Evolutionary conservation across 2,797 vertebrate genomes (phyloP).

Genomic region (Hydrocynus forskahlii): DNA sequence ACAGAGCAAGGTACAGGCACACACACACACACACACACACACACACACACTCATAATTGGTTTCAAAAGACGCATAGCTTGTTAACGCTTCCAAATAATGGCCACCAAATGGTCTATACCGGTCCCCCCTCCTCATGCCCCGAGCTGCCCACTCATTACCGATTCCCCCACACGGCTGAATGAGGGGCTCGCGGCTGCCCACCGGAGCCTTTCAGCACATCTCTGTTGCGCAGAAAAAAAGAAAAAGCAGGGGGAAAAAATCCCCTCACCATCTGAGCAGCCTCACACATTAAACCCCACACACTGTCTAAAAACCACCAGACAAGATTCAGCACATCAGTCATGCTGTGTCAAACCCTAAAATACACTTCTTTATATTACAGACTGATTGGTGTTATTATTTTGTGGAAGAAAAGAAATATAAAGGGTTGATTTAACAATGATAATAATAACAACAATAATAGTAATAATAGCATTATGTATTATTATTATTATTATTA

Average conservation of each 20-base stretch:
- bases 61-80: slow-evolving; percentile 4
- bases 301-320: slow-evolving; percentile 21
- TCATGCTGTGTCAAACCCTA: slow-evolving; percentile 33
- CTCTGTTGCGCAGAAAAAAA: slow-evolving; percentile 22
- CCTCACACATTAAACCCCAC: slow-evolving; percentile 24
- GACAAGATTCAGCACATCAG: slow-evolving; percentile 30
- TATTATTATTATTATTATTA: too few relatives aligned
- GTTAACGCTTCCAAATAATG: slow-evolving; percentile 5
- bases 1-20: slow-evolving; percentile 4
- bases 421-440: too few relatives aligned
- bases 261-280: slow-evolving; percentile 12
- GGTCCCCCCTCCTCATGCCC: neutral
- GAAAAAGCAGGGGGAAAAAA: neutral
- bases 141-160: slow-evolving; percentile 11
- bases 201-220: slow-evolving; percentile 16
- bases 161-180: neutral
- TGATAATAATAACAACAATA: too few relatives aligned
- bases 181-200: slow-evolving; percentile 5
- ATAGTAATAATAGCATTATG: too few relatives aligned
- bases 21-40: neutral
- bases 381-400: slow-evolving; percentile 2
- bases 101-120: slow-evolving; percentile 14
- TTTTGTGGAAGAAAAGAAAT: too few relatives aligned
- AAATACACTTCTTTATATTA: slow-evolving; percentile 13
- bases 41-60: slow-evolving; percentile 1